Percentiles rank a stretch among this genome's conserved stretches.
These are phyloP conservation scores for Anoplophora glabripennis DNA, from an alignment of 1,140 invertebrate species.

Conservation along the genomic window DNA sequence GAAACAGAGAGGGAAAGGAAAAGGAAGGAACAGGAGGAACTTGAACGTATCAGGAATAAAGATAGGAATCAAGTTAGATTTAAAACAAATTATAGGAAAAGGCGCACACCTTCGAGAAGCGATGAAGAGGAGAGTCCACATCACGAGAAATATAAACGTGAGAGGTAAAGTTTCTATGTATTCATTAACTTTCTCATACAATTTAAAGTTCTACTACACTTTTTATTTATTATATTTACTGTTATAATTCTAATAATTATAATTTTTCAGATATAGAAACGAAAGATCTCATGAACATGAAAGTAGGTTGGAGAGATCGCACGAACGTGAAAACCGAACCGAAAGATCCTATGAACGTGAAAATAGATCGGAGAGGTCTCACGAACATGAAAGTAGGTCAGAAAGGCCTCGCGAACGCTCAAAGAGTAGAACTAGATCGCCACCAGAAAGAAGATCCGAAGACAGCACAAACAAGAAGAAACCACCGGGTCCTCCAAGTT, in stretches of 20 bases:
- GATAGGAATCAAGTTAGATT: conserved; percentile 41
- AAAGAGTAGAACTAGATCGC: conserved; percentile 11
- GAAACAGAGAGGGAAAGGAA: conserved; percentile 1
- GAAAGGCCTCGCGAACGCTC: neutral
- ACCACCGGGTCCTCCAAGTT: conserved; percentile 33
- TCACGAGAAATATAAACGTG: neutral
- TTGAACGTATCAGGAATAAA: conserved; percentile 41
- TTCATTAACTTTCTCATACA: neutral
- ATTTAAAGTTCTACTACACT: neutral
- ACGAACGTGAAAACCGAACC: neutral
- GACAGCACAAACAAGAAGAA: conserved; percentile 26
- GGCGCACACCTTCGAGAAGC: neutral
- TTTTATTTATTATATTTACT: neutral
- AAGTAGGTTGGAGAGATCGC: neutral
- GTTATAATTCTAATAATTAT: neutral
- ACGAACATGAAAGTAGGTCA: conserved; percentile 11
- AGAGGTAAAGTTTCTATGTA: conserved; percentile 2
- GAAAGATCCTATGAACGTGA: neutral
- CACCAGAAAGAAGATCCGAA: conserved; percentile 1
- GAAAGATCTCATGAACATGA: neutral
- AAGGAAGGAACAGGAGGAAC: conserved; percentile 16
- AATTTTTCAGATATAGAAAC: neutral
- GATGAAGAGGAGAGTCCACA: conserved; percentile 7
- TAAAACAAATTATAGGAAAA: conserved; percentile 24
- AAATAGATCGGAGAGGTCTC: conserved; percentile 10